These are phyloP conservation scores for Phasia obesa DNA, from an alignment of 2,888 invertebrate species.

Conservation along the genomic window DNA sequence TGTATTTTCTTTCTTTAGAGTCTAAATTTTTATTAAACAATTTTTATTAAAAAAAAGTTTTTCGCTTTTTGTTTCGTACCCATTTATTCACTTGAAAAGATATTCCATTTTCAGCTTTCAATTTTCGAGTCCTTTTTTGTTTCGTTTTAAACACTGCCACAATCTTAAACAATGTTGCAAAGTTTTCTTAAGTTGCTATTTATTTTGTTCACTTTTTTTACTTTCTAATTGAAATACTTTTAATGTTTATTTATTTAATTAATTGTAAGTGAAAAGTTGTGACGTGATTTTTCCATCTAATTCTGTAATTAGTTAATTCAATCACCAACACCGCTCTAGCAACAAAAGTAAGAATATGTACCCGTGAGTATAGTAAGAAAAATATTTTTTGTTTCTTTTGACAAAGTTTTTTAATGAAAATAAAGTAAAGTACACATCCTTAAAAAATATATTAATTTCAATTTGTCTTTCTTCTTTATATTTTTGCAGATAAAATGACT, in stretches of 20 bases:
- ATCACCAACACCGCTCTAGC: constrained; percentile 68
- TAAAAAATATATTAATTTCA: constrained; percentile 12
- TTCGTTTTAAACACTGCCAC: constrained; percentile 7
- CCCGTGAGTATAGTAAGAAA: background rate
- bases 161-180: constrained; percentile 43
- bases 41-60: constrained; percentile 18
- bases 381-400: background rate
- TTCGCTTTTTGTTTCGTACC: background rate
- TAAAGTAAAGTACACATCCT: background rate
- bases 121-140: constrained; percentile 26
- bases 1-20: background rate
- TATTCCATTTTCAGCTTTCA: background rate
- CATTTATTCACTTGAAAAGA: constrained; percentile 4
- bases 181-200: constrained; percentile 24
- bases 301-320: constrained; percentile 72
- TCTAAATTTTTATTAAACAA: constrained; percentile 20
- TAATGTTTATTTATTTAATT: constrained; percentile 65
- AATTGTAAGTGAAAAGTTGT: constrained; percentile 63
- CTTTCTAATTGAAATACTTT: constrained; percentile 70
- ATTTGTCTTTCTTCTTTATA: constrained; percentile 18
- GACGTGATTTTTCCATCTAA: constrained; percentile 57
- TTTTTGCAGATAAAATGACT: constrained; percentile 61
- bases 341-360: constrained; percentile 44
- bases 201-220: constrained; percentile 9
- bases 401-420: background rate